These are phyloP conservation scores for Therioaphis trifolii DNA, from an alignment of 2,888 invertebrate genomes.

Conservation along the genomic window DNA sequence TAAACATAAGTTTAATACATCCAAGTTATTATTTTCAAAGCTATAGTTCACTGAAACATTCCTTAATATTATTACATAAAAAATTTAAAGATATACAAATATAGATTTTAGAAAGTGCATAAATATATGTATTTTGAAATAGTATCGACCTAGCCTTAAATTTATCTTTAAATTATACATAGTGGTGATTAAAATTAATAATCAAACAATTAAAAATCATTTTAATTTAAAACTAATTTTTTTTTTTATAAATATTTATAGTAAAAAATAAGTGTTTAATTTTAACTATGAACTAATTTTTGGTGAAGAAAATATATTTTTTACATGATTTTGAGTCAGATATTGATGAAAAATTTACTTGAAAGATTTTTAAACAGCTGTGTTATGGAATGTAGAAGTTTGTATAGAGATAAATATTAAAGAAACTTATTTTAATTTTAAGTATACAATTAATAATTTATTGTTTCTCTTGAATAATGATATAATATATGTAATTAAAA, in stretches of 20 bases:
- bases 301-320: conserved; percentile 33
- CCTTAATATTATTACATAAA: too few relatives aligned
- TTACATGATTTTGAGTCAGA: conserved; percentile 16
- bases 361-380: neutral
- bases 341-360: neutral
- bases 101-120: too few relatives aligned
- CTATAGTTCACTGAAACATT: too few relatives aligned
- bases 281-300: conserved; percentile 31
- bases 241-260: neutral
- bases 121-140: too few relatives aligned
- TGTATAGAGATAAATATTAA: neutral
- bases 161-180: conserved; percentile 3
- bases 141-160: neutral
- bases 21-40: too few relatives aligned
- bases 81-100: too few relatives aligned
- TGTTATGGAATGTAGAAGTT: neutral
- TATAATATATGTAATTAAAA: neutral
- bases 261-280: neutral
- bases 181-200: neutral
- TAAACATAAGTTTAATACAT: too few relatives aligned
- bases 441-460: conserved; percentile 25
- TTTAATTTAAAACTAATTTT: neutral
- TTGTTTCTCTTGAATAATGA: neutral
- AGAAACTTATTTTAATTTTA: neutral
- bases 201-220: neutral